Conservation (phyloP, 1,140 invertebrate species). For the Macrocentrus cingulum region DNA sequence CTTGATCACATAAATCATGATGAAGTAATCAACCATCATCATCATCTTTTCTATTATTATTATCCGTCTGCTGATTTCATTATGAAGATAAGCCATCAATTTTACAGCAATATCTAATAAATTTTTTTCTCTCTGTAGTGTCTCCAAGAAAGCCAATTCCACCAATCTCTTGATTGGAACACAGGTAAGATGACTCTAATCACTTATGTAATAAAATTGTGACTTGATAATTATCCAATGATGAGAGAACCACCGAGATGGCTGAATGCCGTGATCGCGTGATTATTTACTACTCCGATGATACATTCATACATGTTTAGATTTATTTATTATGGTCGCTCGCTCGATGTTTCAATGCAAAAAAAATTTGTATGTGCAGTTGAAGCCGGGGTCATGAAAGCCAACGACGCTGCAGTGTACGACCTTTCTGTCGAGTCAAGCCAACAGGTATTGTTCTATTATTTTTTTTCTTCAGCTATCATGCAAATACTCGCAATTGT, state of each 20-base stretch:
- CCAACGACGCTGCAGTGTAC: background rate
- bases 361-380: background rate
- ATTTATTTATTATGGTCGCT: background rate
- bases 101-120: too few relatives aligned
- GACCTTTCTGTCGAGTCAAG: background rate
- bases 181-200: too few relatives aligned
- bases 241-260: slow-evolving; percentile 36
- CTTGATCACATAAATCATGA: too few relatives aligned
- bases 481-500: background rate
- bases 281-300: slow-evolving; percentile 10
- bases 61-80: too few relatives aligned
- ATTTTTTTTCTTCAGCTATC: background rate
- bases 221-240: too few relatives aligned
- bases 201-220: too few relatives aligned
- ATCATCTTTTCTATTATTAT: too few relatives aligned
- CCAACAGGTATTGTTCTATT: background rate
- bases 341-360: background rate
- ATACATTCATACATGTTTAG: background rate
- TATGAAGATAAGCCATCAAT: too few relatives aligned
- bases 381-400: background rate
- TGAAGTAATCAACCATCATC: too few relatives aligned
- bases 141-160: too few relatives aligned
- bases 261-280: slow-evolving; percentile 39
- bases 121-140: too few relatives aligned
- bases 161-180: too few relatives aligned